Evolutionary conservation across 2,113 vertebrate genomes (phyloP).

Genomic region (Erinaceus europaeus): DNA sequence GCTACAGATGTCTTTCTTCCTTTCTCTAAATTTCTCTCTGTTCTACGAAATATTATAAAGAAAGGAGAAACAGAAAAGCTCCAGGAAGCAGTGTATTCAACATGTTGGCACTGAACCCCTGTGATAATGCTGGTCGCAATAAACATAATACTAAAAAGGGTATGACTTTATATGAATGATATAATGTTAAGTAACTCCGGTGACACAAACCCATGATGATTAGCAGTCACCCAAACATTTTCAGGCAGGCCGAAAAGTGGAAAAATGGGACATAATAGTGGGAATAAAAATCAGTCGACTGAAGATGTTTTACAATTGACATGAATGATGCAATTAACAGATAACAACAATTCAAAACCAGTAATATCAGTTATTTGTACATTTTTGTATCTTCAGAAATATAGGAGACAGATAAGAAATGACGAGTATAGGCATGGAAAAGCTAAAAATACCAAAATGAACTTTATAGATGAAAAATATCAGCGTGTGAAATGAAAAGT

Average conservation of each 20-base stretch:
- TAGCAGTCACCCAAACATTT: background rate
- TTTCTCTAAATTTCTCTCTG: no score
- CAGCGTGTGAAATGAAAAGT: background rate
- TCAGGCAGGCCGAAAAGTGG: background rate
- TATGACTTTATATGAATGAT: background rate
- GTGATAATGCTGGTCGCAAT: no score
- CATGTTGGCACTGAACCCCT: no score
- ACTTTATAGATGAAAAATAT: slow-evolving; percentile 3
- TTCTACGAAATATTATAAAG: no score
- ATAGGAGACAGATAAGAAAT: background rate
- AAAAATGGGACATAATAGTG: background rate
- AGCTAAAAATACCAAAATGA: background rate
- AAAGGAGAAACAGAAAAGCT: no score
- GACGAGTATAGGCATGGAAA: background rate
- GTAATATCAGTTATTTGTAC: background rate
- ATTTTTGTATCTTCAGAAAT: background rate
- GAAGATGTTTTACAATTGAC: background rate
- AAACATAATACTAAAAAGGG: no score
- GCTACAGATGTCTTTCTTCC: no score
- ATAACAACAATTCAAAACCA: background rate
- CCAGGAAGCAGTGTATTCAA: no score
- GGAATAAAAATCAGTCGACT: background rate
- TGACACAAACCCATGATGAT: background rate
- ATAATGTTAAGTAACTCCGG: background rate
- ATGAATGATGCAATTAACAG: slow-evolving; percentile 1